phyloP scores from a whole-genome alignment of 2,113 vertebrate genomes.

The Colistium nudipinnis region DNA sequence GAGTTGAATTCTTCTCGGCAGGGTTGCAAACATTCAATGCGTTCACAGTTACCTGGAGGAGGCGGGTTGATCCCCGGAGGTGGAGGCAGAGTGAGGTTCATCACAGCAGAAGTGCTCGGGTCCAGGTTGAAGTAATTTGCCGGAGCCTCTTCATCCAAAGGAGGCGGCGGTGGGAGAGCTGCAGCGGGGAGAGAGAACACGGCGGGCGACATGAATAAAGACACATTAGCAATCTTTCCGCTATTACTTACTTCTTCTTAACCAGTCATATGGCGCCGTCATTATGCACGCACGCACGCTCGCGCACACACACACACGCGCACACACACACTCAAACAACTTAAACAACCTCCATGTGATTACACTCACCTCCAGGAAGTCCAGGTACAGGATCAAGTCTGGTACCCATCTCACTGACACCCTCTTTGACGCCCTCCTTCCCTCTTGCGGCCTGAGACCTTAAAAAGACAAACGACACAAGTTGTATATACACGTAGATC shows the following conservation, averaged over 20 bases:
- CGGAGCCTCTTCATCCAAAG: slow-evolving; percentile 90
- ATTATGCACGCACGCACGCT: no score
- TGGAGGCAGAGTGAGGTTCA: slow-evolving; percentile 91
- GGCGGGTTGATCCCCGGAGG: slow-evolving; percentile 91
- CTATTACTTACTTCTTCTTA: no score
- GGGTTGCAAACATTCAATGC: not conserved
- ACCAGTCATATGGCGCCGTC: not conserved
- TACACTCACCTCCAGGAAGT: slow-evolving; percentile 88
- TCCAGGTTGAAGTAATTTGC: slow-evolving; percentile 96
- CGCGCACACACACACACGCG: not conserved
- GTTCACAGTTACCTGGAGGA: slow-evolving; percentile 86
- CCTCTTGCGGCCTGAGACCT: slow-evolving; percentile 95
- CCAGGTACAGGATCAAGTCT: slow-evolving; percentile 95
- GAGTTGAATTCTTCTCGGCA: not conserved
- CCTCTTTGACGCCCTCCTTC: slow-evolving; percentile 91
- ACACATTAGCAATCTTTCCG: not conserved
- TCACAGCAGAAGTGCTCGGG: slow-evolving; percentile 86
- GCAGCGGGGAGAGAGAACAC: slow-evolving; percentile 27
- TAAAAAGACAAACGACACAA: slow-evolving; percentile 4
- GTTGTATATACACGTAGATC: not conserved
- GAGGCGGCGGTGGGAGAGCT: slow-evolving; percentile 92
- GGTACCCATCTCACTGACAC: slow-evolving; percentile 90
- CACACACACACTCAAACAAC: not conserved
- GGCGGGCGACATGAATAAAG: not conserved
- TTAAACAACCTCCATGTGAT: not conserved